Evolutionary conservation across 35 echinoderm and acorn worm species (phyloP).

Genomic region (Stichopus chloronotus): DNA sequence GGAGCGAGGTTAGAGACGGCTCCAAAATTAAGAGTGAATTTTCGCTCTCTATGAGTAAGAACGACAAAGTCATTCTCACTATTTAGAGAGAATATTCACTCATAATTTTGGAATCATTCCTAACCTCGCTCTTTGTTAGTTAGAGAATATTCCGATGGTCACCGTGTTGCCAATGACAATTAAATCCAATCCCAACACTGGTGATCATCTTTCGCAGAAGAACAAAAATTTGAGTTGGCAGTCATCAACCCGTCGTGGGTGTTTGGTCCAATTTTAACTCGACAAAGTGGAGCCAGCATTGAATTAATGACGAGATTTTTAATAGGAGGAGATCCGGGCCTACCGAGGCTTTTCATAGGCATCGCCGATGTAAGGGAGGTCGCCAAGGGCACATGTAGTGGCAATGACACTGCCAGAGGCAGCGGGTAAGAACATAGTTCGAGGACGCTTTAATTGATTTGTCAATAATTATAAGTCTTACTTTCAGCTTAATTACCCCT

Average conservation of each 20-base stretch:
- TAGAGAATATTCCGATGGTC: neutral
- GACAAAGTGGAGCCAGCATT: conserved; percentile 59
- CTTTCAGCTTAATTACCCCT: too few relatives aligned
- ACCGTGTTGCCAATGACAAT: neutral
- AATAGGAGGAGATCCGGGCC: conserved; percentile 45
- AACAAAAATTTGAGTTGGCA: conserved; percentile 83
- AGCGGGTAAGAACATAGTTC: conserved; percentile 54
- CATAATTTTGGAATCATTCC: neutral
- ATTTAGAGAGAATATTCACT: neutral
- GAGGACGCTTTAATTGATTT: too few relatives aligned
- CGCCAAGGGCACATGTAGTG: conserved; percentile 71
- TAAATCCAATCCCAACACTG: neutral
- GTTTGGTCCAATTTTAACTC: conserved; percentile 81
- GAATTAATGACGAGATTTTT: conserved; percentile 68
- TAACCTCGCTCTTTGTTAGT: neutral
- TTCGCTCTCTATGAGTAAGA: neutral
- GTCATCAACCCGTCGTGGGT: conserved; percentile 81
- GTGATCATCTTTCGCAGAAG: conserved; percentile 29
- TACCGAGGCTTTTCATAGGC: conserved; percentile 63
- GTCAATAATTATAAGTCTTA: too few relatives aligned
- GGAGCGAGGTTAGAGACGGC: too few relatives aligned
- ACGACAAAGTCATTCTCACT: neutral
- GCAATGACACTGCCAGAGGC: conserved; percentile 78
- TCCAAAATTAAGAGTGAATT: too few relatives aligned
- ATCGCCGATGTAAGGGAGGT: conserved; percentile 82